phyloP scores from a whole-genome alignment of 2,113 vertebrate species.

The Otus sunia region DNA sequence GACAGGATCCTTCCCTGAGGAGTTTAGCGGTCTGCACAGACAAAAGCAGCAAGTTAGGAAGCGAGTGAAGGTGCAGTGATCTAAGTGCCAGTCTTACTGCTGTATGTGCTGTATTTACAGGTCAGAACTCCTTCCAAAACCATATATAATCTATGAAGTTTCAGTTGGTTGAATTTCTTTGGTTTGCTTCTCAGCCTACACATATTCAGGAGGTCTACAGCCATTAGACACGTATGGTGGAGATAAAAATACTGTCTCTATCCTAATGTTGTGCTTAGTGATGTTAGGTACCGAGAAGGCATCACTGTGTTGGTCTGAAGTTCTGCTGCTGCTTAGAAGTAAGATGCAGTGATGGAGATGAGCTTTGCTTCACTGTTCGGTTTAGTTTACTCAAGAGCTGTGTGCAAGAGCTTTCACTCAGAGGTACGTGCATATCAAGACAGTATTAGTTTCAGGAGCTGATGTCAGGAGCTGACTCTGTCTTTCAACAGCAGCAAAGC shows the following conservation, averaged over 20 bases:
- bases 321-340: not conserved
- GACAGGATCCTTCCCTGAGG: not conserved
- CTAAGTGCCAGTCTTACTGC: not conserved
- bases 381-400: not conserved
- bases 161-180: not conserved
- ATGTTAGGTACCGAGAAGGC: not conserved
- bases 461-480: not conserved
- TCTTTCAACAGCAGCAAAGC: conserved; percentile 26
- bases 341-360: not conserved
- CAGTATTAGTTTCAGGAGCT: not conserved
- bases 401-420: not conserved
- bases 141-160: not conserved
- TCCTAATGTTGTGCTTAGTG: not conserved
- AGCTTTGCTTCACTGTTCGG: accelerated
- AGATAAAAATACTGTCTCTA: not conserved
- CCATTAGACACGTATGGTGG: not conserved
- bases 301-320: not conserved
- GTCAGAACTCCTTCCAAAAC: not conserved
- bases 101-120: not conserved
- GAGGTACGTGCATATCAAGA: not conserved
- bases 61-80: not conserved
- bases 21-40: not conserved
- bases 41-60: not conserved
- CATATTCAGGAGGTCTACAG: not conserved
- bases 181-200: not conserved